Conservation (phyloP, 2,888 invertebrate genomes). For the Octodonta nipae region DNA sequence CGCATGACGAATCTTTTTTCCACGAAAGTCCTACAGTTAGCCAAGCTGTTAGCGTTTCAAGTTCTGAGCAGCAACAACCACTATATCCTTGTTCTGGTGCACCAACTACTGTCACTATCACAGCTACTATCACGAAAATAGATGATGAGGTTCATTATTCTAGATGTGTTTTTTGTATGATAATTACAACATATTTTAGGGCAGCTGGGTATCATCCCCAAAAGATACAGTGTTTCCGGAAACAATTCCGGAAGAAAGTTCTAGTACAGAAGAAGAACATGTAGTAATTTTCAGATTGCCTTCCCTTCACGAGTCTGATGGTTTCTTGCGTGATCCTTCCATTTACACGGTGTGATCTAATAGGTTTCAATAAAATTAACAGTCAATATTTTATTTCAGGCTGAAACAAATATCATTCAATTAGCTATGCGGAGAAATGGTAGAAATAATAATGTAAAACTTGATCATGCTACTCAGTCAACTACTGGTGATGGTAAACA, state of each 20-base stretch:
- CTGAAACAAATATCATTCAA: conserved; percentile 69
- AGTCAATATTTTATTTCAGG: too few species aligned
- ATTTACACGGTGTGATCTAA: conserved; percentile 57
- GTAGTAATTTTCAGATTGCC: conserved; percentile 79
- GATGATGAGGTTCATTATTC: conserved; percentile 56
- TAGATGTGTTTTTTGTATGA: too few species aligned
- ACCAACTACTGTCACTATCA: conserved; percentile 32
- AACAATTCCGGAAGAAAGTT: conserved; percentile 85
- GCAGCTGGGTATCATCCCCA: conserved; percentile 69
- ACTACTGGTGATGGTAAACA: conserved; percentile 29
- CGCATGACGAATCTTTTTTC: conserved; percentile 29
- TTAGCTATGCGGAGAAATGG: conserved; percentile 40
- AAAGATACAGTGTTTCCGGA: conserved; percentile 82
- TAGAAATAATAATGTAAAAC: conserved; percentile 36
- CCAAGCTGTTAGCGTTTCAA: conserved; percentile 34
- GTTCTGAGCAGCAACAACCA: conserved; percentile 30
- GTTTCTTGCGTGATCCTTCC: conserved; percentile 60
- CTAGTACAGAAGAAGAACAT: conserved; percentile 83
- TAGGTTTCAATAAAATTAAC: too few species aligned
- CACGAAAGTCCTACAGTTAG: conserved; percentile 49
- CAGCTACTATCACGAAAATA: conserved; percentile 33
- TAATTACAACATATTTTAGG: conserved; percentile 39
- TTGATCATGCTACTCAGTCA: conserved; percentile 38
- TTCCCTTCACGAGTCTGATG: conserved; percentile 56
- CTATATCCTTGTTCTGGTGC: conserved; percentile 31